Base-by-base conservation (phyloP, 35 echinoderm and acorn worm genomes). In the Stichopus chloronotus region DNA sequence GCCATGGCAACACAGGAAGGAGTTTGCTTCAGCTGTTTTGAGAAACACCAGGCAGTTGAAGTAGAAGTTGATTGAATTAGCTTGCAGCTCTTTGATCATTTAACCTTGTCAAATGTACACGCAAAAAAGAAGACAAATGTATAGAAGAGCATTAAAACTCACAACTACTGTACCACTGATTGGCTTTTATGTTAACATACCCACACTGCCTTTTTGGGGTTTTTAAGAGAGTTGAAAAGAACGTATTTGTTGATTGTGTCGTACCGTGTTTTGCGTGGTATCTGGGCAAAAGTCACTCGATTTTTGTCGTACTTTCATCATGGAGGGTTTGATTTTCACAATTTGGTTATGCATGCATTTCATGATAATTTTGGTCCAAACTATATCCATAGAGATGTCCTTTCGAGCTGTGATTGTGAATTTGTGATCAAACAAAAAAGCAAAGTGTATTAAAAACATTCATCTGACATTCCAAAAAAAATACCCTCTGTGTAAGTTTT, bases 401-500 rank as follows among this genome's bases (percentile, higher is more conserved):
- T 14, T 65, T 43, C 43, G 55, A 83, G 19, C 53, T 83, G 80
- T 83, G 55, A 55, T 83, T 55, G 80, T 83, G 80, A 13, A 55
- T 53, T 83, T 83, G 80, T 83, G 80, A 83, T 43, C 30, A 83
- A 83, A 65, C 11, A 65, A 65, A 65, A 65, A 52, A 83, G 80
- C 80, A 83, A 43, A 83, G 80, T 83, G 80, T 83, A 83, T 83
- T 83, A 83, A 83, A 43, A 65, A 14, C 61, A 83, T 83, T 83
- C 80, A 83, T 83, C 80, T 83, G 80, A 83, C 80, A 83, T 83
- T 83, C 80, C 80, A 83, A 56, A 83, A 25, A 83, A 83, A 79
- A 25, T 25, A 79, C 77, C n/a, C 77, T 79, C 9, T 52, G 22
- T 23, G 22, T 25, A 83, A 11, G 19, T 83, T 83, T 54, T 12